Evolutionary conservation across 2,797 vertebrate species (phyloP), one percentile per base, ranked within the genome.

Genomic region (Pipistrellus nathusii): DNA sequence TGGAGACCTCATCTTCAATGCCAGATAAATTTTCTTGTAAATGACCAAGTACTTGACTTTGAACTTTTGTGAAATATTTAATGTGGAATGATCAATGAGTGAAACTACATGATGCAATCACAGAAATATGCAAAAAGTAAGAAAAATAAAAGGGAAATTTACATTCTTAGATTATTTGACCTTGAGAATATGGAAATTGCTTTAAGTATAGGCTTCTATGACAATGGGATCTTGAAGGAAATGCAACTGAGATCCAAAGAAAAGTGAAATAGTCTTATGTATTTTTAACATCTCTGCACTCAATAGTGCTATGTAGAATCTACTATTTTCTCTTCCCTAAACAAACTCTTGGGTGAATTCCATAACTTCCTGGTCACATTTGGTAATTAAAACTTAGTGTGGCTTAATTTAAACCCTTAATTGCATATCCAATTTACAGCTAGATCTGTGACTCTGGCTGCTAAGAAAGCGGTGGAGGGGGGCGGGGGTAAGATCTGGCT

Each of bases 361-460:
- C 96, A 97, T 96, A 97, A 95, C 94, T 97, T 95, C 94, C 94
- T 97, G 96, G 95, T 97, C 96, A 96, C 94, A 96, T 97, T 97
- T 97, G 96, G 93, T 97, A 97, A 97, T 97, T 97, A 97, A 97
- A 97, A 97, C 96, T 96, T 95, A 95, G 96, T 96, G 95, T 94
- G 95, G 95, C 95, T 97, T 96, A 97, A 97, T 97, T 97, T 97
- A 97, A 97, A 97, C 93, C 94, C 92, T 96, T 96, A 97, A 97
- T 97, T 97, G 95, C 96, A 85, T 94, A 95, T 97, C 95, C 96
- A 97, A 97, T 97, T 97, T 97, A 95, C 95, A 95, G 91, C 93
- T 94, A 96, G 94, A 93, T 86, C 96, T 97, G 94, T 93, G 90
- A 96, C 96, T 96, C 57, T 94, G 94, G 64, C 95, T 94, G 94